phyloP scores from a whole-genome alignment of 2,113 vertebrate genomes.

The Xenopus borealis region DNA sequence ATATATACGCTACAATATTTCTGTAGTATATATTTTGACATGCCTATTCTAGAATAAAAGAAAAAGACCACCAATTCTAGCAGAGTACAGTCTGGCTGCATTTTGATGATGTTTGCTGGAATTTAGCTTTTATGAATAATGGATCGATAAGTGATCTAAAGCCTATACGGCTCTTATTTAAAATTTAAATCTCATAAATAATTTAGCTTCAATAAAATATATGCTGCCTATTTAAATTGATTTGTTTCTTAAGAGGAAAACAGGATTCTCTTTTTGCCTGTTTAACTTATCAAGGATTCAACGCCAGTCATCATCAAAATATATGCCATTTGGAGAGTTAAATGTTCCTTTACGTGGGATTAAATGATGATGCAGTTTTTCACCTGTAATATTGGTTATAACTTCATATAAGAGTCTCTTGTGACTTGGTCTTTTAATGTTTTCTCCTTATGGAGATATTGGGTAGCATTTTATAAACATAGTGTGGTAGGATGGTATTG shows the following conservation, averaged over 20 bases:
- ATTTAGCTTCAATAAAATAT: conserved; percentile 39
- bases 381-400: too few species aligned
- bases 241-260: conserved; percentile 9
- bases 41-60: too few species aligned
- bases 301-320: not conserved
- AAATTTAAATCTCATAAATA: conserved; percentile 40
- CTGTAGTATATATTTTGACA: too few species aligned
- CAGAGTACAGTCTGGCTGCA: conserved; percentile 12
- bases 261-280: not conserved
- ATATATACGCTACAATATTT: too few species aligned
- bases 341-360: not conserved
- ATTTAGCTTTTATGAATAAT: conserved; percentile 34
- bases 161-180: conserved; percentile 39
- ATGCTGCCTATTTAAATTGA: conserved; percentile 28
- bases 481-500: too few species aligned
- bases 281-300: not conserved
- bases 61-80: too few species aligned
- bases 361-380: too few species aligned
- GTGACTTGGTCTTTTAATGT: too few species aligned
- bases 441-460: too few species aligned
- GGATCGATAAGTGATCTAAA: conserved; percentile 34
- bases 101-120: conserved; percentile 33
- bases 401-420: too few species aligned
- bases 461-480: too few species aligned
- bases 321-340: not conserved